These are phyloP conservation scores for Falco biarmicus DNA, from an alignment of 2,797 vertebrate species.

Conservation along the genomic window DNA sequence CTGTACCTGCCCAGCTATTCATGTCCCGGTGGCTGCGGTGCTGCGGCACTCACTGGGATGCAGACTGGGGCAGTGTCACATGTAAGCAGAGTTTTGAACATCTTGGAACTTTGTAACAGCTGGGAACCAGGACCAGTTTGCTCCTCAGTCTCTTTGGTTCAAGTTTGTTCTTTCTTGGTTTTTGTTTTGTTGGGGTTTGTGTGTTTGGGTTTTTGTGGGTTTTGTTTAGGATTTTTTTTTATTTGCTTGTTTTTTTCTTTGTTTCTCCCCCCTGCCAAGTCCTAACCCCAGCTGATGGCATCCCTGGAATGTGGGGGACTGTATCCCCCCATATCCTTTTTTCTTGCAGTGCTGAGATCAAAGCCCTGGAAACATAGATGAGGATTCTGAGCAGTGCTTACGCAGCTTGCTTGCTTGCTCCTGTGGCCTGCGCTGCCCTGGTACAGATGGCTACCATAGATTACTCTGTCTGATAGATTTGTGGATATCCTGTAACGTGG, in stretches of 20 bases:
- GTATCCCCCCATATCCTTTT: background rate
- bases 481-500: background rate
- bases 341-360: background rate
- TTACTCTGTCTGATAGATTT: background rate
- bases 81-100: background rate
- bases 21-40: background rate
- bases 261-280: background rate
- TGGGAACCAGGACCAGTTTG: background rate
- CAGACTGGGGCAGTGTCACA: background rate
- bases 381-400: background rate
- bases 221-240: too few relatives aligned
- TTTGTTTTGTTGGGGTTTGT: too few relatives aligned
- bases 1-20: fast-evolving
- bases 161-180: background rate
- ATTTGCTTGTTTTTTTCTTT: background rate
- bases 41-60: background rate
- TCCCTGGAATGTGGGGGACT: background rate
- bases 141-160: background rate
- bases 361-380: background rate
- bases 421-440: background rate
- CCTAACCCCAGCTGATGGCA: background rate
- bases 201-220: too few relatives aligned
- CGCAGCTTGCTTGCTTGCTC: background rate
- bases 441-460: background rate
- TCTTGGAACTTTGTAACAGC: background rate